Evolutionary conservation across 2,113 vertebrate genomes (phyloP).

Genomic region (Symphodus melops): DNA sequence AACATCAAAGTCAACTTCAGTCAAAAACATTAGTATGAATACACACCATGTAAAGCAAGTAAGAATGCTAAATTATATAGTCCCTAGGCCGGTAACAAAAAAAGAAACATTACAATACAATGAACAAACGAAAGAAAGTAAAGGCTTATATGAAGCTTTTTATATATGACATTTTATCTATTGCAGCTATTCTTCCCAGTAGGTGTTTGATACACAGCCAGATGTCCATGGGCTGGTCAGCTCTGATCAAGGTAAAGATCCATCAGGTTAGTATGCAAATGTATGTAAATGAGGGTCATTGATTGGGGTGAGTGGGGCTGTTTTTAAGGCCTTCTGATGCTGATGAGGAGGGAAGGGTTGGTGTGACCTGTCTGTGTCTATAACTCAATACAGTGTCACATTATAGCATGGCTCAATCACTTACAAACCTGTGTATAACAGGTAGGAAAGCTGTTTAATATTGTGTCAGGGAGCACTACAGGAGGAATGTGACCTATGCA

Average conservation of each 20-base stretch:
- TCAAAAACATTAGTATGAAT: too few relatives aligned
- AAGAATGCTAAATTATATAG: too few relatives aligned
- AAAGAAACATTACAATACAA: too few relatives aligned
- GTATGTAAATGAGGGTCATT: conserved; percentile 81
- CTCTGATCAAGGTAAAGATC: conserved; percentile 79
- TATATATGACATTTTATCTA: conserved; percentile 3
- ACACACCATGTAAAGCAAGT: too few relatives aligned
- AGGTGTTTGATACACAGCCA: conserved; percentile 44
- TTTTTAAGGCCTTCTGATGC: conserved; percentile 76
- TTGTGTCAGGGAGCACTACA: conserved; percentile 56
- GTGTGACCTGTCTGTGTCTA: conserved; percentile 81
- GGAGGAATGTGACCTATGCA: conserved; percentile 63
- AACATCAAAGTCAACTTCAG: too few relatives aligned
- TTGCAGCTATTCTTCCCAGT: conserved; percentile 13
- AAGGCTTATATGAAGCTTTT: too few relatives aligned
- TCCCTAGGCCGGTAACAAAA: too few relatives aligned
- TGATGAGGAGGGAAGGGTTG: conserved; percentile 81
- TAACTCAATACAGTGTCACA: conserved; percentile 85
- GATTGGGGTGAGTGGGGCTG: conserved; percentile 69
- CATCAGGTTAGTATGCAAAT: conserved; percentile 84
- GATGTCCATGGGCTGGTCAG: conserved; percentile 64
- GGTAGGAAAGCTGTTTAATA: conserved; percentile 65
- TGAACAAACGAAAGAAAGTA: too few relatives aligned
- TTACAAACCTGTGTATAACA: conserved; percentile 75
- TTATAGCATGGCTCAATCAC: conserved; percentile 82